Evolutionary conservation across 2,888 invertebrate species (phyloP), one percentile per base, ranked within the genome.

Genomic region (Leptinotarsa juncta): DNA sequence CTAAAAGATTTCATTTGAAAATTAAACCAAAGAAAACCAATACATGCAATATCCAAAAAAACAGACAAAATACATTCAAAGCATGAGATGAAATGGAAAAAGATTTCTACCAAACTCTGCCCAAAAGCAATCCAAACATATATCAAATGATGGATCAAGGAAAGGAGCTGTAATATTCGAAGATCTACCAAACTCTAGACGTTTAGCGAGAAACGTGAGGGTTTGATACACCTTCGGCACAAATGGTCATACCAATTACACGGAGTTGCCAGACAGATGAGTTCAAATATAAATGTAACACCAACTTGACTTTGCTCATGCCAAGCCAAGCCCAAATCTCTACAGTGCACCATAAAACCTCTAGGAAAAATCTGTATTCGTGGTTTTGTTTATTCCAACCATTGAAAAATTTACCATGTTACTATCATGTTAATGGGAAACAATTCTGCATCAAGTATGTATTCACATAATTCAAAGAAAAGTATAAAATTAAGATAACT

Each of bases 251-350:
- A 84, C 86, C 87, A 87, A 82, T 85, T 86, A 86, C 85, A 88
- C 88, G 87, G 88, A 83, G 83, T 85, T 85, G 85, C 87, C 87
- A 86, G 88, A 88, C 88, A 89, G 88, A 88, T 87, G 88, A 88
- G 86, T 82, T 55, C 53, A 55, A 60, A 65, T 70, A 71, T 26
- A 71, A 78, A 78, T 75, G 72, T 67, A 62, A 82, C 80, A 82
- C 82, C 84, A 86, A 86, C 84, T 86, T 85, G 85, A 85, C 82
- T 86, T 87, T 85, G 85, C 82, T 83, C 86, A 87, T 86, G 85
- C 86, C 81, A 82, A 85, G 83, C 80, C 78, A 80, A 83, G 62
- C 53, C 57, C 20, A 57, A 57, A 57, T 20, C 23, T 68, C 68
- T 68, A 68, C 68, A 55, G 32, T 16, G 32, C 55, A 42, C 68